Evolutionary conservation across 2,797 vertebrate genomes (phyloP).

Genomic region (Sebastiscus tertius): DNA sequence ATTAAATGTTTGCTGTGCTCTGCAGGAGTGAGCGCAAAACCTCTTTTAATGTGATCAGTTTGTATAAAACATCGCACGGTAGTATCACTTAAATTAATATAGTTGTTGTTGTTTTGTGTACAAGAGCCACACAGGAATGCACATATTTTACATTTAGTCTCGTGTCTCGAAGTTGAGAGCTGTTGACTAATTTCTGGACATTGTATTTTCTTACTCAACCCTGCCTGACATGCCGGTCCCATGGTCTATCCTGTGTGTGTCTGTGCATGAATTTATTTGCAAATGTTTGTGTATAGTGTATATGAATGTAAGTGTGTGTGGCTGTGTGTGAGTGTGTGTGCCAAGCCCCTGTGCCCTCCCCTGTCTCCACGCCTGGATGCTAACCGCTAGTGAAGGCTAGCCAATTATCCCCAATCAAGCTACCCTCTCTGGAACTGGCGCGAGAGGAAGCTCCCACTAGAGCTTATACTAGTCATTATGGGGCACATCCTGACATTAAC

Average conservation of each 20-base stretch:
- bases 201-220: slow-evolving; percentile 47
- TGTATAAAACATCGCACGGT: slow-evolving; percentile 28
- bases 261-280: slow-evolving; percentile 45
- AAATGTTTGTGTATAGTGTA: slow-evolving; percentile 30
- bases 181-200: slow-evolving; percentile 49
- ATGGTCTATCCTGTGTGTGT: slow-evolving; percentile 48
- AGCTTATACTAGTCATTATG: slow-evolving; percentile 84
- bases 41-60: slow-evolving; percentile 47
- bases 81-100: background rate
- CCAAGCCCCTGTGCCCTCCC: slow-evolving; percentile 74
- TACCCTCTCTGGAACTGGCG: slow-evolving; percentile 82
- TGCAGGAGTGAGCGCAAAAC: slow-evolving; percentile 26
- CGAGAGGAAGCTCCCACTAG: slow-evolving; percentile 83
- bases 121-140: background rate
- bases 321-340: slow-evolving; percentile 45
- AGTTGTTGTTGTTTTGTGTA: background rate
- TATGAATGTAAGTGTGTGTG: slow-evolving; percentile 24
- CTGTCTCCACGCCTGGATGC: slow-evolving; percentile 76
- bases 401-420: slow-evolving; percentile 86
- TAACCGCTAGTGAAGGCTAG: slow-evolving; percentile 83
- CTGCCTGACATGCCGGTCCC: slow-evolving; percentile 49
- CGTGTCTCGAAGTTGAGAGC: slow-evolving; percentile 17
- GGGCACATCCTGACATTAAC: slow-evolving; percentile 86
- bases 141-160: background rate
- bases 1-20: slow-evolving; percentile 72